Evolutionary conservation across 1,140 invertebrate genomes (phyloP).

Genomic region (Mesaphorura yosii): DNA sequence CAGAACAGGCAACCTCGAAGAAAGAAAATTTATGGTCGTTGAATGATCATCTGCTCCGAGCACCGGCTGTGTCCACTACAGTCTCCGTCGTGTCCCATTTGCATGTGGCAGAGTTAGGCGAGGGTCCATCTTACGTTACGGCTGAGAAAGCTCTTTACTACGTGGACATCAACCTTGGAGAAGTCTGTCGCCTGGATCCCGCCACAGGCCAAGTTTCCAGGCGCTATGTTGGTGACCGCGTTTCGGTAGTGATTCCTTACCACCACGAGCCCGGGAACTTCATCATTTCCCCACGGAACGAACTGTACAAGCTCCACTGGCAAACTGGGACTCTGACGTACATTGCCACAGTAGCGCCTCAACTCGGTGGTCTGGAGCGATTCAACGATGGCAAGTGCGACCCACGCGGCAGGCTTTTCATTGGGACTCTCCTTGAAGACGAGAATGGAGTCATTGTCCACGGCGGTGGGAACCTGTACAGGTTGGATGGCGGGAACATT

Average conservation of each 20-base stretch:
- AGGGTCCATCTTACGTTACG: constrained; percentile 13
- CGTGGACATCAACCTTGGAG: constrained; percentile 1
- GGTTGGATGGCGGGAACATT: background rate
- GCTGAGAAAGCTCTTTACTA: constrained; percentile 5
- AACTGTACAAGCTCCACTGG: constrained; percentile 11
- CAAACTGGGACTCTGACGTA: background rate
- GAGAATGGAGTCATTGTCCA: background rate
- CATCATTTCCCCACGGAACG: constrained; percentile 1
- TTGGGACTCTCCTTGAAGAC: constrained; percentile 8
- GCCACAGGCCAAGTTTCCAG: background rate
- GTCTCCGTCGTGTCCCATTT: background rate
- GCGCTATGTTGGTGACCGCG: background rate
- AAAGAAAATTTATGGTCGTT: too few relatives aligned
- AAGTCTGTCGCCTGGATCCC: constrained; percentile 5
- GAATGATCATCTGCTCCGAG: too few relatives aligned
- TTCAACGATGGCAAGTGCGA: constrained; percentile 19
- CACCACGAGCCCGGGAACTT: constrained; percentile 3
- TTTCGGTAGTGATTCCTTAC: constrained; percentile 12
- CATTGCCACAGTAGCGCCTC: constrained; percentile 5
- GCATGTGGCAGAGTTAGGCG: constrained; percentile 5
- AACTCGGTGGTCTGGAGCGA: background rate
- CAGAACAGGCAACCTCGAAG: too few relatives aligned
- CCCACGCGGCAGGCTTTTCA: constrained; percentile 12
- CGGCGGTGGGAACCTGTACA: constrained; percentile 8
- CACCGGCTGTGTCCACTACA: too few relatives aligned